Evolutionary conservation across 2,888 invertebrate species (phyloP).

Genomic region (Pristionchus exspectatus): DNA sequence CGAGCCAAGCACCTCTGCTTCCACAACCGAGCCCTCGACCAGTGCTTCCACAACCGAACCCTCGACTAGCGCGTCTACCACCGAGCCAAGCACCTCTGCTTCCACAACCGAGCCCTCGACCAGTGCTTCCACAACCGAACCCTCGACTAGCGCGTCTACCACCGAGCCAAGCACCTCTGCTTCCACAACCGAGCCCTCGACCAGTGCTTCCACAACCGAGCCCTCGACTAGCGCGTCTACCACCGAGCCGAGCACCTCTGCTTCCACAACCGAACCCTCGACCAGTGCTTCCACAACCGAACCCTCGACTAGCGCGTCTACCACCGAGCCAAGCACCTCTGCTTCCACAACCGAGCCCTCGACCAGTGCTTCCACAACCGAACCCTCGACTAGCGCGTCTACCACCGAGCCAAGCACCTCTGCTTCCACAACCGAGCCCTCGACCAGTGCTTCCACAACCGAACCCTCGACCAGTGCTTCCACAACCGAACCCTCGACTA

Average conservation of each 20-base stretch:
- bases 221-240: neutral
- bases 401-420: neutral
- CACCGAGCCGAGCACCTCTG: neutral
- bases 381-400: neutral
- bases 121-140: neutral
- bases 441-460: neutral
- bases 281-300: neutral
- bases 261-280: neutral
- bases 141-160: neutral
- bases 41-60: neutral
- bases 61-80: neutral
- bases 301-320: neutral
- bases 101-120: no score
- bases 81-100: neutral
- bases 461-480: no score
- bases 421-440: neutral
- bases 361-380: neutral
- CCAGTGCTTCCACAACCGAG: neutral
- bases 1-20: neutral
- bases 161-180: neutral
- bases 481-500: no score
- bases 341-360: neutral
- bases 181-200: slow-evolving; percentile 3
- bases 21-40: neutral
- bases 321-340: neutral